These are phyloP conservation scores for Melanostoma scalare DNA, from an alignment of 2,888 invertebrate species.

Conservation along the genomic window DNA sequence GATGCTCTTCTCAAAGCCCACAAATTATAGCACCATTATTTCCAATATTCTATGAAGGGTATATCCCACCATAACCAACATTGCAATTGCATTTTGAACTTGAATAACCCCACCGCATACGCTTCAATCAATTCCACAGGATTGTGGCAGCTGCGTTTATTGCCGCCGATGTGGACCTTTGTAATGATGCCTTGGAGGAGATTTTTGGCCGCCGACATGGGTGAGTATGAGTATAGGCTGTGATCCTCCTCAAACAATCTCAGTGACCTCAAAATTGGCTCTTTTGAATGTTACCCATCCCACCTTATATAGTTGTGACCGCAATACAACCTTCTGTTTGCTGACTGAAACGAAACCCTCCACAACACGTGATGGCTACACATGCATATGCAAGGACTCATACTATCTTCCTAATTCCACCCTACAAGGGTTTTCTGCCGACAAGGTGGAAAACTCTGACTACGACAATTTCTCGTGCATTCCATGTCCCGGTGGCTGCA, in stretches of 20 bases:
- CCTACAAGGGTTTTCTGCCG: constrained; percentile 83
- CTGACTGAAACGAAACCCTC: constrained; percentile 80
- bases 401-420: constrained; percentile 84
- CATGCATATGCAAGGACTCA: constrained; percentile 85
- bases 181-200: constrained; percentile 87
- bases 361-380: constrained; percentile 83
- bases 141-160: constrained; percentile 86
- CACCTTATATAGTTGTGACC: constrained; percentile 79
- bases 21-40: constrained; percentile 22
- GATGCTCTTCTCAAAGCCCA: constrained; percentile 8
- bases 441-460: constrained; percentile 82
- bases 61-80: not conserved
- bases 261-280: constrained; percentile 41
- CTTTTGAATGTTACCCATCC: constrained; percentile 39
- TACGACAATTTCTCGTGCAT: constrained; percentile 83
- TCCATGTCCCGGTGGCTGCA: constrained; percentile 83
- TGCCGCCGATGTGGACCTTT: constrained; percentile 86
- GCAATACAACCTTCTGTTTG: constrained; percentile 82
- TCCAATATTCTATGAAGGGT: not conserved
- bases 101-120: constrained; percentile 50
- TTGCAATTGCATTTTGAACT: constrained; percentile 48
- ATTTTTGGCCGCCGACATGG: constrained; percentile 87
- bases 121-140: constrained; percentile 77
- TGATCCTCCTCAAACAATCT: not conserved
- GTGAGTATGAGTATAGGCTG: constrained; percentile 77